Conservation (phyloP, 2,797 vertebrate species). For the Calcarius lapponicus region DNA sequence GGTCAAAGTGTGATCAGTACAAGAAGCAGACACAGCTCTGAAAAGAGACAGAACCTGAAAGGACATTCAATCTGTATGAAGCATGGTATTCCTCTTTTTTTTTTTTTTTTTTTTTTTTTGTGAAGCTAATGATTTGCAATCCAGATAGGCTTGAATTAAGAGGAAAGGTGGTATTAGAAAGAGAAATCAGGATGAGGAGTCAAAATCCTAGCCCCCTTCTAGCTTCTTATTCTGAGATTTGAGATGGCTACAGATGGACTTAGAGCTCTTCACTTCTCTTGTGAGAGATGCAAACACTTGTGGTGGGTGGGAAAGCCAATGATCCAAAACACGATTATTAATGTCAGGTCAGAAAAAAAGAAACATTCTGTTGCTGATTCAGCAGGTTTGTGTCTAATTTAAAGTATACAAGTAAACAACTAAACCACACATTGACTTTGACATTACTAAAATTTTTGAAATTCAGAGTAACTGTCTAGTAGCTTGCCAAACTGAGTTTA, state of each 20-base stretch:
- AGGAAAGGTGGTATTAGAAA: neutral
- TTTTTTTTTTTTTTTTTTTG: neutral
- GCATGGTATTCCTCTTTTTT: neutral
- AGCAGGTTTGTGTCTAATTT: neutral
- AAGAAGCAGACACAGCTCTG: neutral
- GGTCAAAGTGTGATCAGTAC: neutral
- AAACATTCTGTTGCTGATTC: neutral
- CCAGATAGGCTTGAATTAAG: neutral
- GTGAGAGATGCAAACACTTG: neutral
- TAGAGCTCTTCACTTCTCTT: accelerated
- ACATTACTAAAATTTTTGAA: neutral
- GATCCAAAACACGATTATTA: neutral
- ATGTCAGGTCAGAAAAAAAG: neutral
- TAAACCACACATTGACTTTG: neutral
- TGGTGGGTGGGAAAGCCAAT: neutral
- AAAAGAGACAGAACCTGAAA: neutral
- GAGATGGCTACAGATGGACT: neutral
- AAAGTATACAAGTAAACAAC: neutral
- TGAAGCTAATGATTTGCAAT: neutral
- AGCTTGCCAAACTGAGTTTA: neutral
- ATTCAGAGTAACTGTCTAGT: neutral
- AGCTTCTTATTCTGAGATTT: neutral
- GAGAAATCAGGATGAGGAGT: neutral
- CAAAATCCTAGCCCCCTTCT: neutral
- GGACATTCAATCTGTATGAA: neutral